Conservation (phyloP, 2,888 invertebrate genomes). For the Tetramorium bicarinatum region DNA sequence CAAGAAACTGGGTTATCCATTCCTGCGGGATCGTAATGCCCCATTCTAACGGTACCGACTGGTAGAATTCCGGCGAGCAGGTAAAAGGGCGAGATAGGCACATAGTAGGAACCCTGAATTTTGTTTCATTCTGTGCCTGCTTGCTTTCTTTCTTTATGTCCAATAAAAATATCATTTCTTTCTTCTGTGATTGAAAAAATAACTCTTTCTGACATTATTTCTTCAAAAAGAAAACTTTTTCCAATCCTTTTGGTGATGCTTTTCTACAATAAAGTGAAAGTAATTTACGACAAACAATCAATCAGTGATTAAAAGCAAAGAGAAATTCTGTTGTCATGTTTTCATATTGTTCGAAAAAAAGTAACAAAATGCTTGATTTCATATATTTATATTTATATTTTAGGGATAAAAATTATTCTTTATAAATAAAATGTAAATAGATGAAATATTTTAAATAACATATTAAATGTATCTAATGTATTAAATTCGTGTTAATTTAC, state of each 20-base stretch:
- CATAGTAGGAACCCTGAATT: conserved; percentile 60
- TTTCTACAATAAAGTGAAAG: neutral
- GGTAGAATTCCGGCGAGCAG: conserved; percentile 53
- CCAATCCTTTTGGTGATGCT: neutral
- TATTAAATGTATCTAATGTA: neutral
- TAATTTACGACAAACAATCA: neutral
- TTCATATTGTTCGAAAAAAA: neutral
- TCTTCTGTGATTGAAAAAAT: neutral
- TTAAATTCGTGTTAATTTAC: neutral
- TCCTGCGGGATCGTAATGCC: conserved; percentile 55
- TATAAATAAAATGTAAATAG: neutral
- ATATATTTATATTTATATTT: neutral
- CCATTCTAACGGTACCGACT: conserved; percentile 71
- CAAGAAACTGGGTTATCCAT: conserved; percentile 75
- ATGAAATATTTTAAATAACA: neutral
- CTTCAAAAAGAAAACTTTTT: neutral
- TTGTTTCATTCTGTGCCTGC: conserved; percentile 49
- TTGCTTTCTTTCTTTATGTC: conserved; percentile 27
- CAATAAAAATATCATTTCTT: neutral
- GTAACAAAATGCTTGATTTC: neutral
- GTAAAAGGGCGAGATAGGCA: conserved; percentile 60
- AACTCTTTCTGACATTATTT: neutral
- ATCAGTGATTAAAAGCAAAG: neutral
- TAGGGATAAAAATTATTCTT: neutral
- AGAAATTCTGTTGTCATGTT: neutral